Evolutionary conservation across 2,113 vertebrate species (phyloP).

Genomic region (Microcebus lehilahytsara): DNA sequence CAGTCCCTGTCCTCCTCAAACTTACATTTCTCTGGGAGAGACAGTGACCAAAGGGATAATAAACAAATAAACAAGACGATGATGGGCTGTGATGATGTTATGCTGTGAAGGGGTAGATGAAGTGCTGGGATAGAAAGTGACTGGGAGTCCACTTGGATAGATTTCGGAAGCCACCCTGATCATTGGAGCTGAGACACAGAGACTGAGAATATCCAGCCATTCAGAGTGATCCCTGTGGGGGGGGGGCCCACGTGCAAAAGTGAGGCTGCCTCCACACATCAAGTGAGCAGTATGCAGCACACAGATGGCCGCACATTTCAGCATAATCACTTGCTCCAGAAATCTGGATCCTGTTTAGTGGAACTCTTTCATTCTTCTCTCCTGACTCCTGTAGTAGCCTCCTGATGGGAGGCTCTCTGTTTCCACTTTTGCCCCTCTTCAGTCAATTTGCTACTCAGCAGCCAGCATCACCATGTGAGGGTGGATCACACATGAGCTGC

Average conservation of each 20-base stretch:
- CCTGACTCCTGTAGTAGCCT: neutral
- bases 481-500: neutral
- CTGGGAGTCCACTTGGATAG: fast-evolving
- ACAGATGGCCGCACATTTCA: neutral
- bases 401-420: neutral
- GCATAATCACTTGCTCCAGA: neutral
- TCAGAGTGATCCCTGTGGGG: neutral
- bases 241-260: fast-evolving
- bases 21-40: neutral
- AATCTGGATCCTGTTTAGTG: neutral
- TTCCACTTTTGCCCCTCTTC: neutral
- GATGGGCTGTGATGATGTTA: neutral
- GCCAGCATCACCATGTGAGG: neutral
- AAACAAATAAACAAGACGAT: neutral
- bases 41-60: neutral
- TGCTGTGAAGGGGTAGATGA: neutral
- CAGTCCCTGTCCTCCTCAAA: neutral
- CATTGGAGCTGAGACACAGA: neutral
- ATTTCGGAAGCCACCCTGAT: neutral
- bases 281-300: fast-evolving
- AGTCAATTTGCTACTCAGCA: neutral
- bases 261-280: neutral
- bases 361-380: neutral
- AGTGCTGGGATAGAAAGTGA: neutral
- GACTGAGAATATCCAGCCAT: neutral